Base-by-base conservation (phyloP, 2,113 vertebrate genomes). In the Mobula hypostoma region DNA sequence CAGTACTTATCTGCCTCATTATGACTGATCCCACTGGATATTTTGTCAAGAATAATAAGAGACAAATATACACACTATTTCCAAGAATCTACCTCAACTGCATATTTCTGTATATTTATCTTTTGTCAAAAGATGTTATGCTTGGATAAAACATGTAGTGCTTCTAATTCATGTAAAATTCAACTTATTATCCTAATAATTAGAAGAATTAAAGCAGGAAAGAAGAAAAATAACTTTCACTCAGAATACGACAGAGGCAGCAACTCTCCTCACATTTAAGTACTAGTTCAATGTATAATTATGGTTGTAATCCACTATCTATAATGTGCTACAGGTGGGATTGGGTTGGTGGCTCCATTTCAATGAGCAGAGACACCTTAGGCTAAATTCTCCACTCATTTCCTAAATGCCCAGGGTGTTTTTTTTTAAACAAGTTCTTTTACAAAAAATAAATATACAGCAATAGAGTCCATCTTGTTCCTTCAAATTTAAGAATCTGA, bases 31-130 rank as follows among this genome's bases (percentile, higher is more conserved):
- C 61, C 85, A 90, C 61, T 66, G 85, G 85, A 90, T 66, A 90
- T 32, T 90, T 66, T 90, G 85, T 68, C 63, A 29, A 88, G 36
- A 88, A 32, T 3, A 88, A 68, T 19, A 68, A 88, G 66, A 66
- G 24, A 36, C 48, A 63, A 88, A 63, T 88, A 11, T 90, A 32
- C 7, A 17, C 29, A 90, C 29, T 17, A 90, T 66, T 90, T 90
- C 85, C 61, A 88, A 88, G 83, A 88, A 88, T 63, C 27, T 14
- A 88, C 83, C 58, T 63, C 83, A 90, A 66, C 61, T 90, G 85
- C 32, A 66, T 11, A 63, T 66, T 61, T 32, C 15, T 1, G 15
- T 19, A 87, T 61, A 83, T 83, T 83, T 83, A 83, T 24, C 40
- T 36, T 92, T 72, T 9, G 66, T 66, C 66, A 92, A 72, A 24